Evolutionary conservation across 2,888 invertebrate species (phyloP).

Genomic region (Esperia sulphurella): DNA sequence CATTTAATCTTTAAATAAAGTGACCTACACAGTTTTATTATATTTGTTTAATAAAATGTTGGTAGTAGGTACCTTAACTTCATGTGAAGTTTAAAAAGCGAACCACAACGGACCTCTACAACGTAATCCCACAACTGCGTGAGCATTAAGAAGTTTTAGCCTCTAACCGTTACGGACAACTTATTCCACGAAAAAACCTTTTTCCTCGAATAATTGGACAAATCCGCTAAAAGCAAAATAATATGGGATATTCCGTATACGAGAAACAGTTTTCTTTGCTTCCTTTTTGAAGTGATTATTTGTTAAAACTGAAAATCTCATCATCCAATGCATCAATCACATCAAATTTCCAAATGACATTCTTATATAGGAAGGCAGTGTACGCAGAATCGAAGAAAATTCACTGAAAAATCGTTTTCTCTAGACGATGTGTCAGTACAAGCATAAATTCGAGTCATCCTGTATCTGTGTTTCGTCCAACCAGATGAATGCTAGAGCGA

Average conservation of each 20-base stretch:
- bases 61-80: too few species aligned
- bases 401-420: conserved; percentile 30
- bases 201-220: conserved; percentile 7
- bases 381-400: conserved; percentile 25
- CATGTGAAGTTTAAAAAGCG: too few species aligned
- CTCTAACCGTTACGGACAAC: background rate
- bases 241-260: background rate
- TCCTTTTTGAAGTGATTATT: background rate
- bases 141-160: background rate
- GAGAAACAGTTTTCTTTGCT: background rate
- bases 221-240: conserved; percentile 4
- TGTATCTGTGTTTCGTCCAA: conserved; percentile 67
- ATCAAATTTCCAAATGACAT: background rate
- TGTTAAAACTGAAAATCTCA: background rate
- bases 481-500: conserved; percentile 62
- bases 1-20: too few species aligned
- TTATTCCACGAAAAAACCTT: conserved; percentile 5
- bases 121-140: too few species aligned
- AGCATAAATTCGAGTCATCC: conserved; percentile 72
- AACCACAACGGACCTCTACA: too few species aligned
- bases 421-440: conserved; percentile 40
- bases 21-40: too few species aligned
- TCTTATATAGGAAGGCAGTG: conserved; percentile 18
- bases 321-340: background rate
- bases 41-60: too few species aligned